Percentiles rank a stretch among this genome's conserved stretches.
These are phyloP conservation scores for Vulpes lagopus DNA, from an alignment of 2,113 vertebrate species.

Conservation along the genomic window DNA sequence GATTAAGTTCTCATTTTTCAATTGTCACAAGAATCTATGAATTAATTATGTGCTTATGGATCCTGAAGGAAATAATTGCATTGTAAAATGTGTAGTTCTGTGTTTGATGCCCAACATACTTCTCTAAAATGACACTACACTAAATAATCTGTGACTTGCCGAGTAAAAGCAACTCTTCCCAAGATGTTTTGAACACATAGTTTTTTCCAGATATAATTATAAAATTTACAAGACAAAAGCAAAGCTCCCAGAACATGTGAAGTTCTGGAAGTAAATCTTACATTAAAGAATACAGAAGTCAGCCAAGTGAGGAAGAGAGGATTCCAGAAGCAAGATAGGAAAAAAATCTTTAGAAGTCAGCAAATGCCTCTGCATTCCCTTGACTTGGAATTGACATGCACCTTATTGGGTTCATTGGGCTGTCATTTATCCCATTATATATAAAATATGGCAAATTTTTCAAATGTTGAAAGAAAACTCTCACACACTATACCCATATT, in stretches of 20 bases:
- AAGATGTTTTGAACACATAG: neutral
- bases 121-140: neutral
- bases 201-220: neutral
- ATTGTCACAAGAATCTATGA: neutral
- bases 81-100: neutral
- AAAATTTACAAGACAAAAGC: neutral
- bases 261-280: neutral
- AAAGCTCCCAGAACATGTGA: neutral
- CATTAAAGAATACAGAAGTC: neutral
- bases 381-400: neutral
- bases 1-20: constrained; percentile 11
- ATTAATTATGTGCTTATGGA: neutral
- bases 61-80: constrained; percentile 4
- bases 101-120: neutral
- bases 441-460: neutral
- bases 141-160: neutral
- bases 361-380: neutral
- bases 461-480: neutral
- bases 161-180: neutral
- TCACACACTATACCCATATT: neutral
- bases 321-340: neutral
- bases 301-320: neutral
- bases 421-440: neutral
- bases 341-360: neutral
- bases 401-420: neutral